Evolutionary conservation across 2,113 vertebrate species (phyloP).

Genomic region (Girardinichthys multiradiatus): DNA sequence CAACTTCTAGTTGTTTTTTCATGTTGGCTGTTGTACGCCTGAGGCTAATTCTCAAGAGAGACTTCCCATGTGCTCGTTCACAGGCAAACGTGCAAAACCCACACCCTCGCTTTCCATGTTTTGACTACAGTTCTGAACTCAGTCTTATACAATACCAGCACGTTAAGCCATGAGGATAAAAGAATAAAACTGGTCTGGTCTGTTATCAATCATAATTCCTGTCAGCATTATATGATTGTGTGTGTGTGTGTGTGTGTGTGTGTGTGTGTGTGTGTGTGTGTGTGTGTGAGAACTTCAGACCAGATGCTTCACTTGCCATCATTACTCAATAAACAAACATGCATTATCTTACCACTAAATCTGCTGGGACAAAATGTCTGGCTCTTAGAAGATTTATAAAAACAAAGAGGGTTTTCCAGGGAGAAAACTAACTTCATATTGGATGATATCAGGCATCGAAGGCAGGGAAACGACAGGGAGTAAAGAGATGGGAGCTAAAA

Average conservation of each 20-base stretch:
- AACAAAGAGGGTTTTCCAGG: slow-evolving; percentile 4
- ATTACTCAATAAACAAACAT: slow-evolving; percentile 28
- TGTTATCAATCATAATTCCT: slow-evolving; percentile 50
- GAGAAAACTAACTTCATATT: slow-evolving; percentile 4
- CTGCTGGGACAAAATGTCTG: slow-evolving; percentile 23
- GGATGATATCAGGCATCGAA: slow-evolving; percentile 4
- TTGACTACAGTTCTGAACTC: slow-evolving; percentile 56
- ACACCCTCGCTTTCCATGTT: slow-evolving; percentile 52
- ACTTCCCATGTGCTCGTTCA: slow-evolving; percentile 29
- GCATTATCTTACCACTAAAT: background rate
- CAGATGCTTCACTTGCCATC: slow-evolving; percentile 30
- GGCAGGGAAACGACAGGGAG: background rate
- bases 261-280: slow-evolving; percentile 16
- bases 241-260: slow-evolving; percentile 8
- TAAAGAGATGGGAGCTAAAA: background rate
- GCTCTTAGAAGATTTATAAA: slow-evolving; percentile 3
- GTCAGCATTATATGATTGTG: slow-evolving; percentile 35
- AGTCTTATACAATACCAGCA: slow-evolving; percentile 39
- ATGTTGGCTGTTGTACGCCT: slow-evolving; percentile 46
- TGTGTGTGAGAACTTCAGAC: slow-evolving; percentile 15
- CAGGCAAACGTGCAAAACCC: slow-evolving; percentile 23
- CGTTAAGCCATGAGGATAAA: slow-evolving; percentile 39
- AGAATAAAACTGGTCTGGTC: slow-evolving; percentile 44
- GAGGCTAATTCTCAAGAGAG: slow-evolving; percentile 64
- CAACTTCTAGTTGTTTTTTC: slow-evolving; percentile 45